Conservation (phyloP, 2,113 vertebrate genomes). For the Ptilonorhynchus violaceus region DNA sequence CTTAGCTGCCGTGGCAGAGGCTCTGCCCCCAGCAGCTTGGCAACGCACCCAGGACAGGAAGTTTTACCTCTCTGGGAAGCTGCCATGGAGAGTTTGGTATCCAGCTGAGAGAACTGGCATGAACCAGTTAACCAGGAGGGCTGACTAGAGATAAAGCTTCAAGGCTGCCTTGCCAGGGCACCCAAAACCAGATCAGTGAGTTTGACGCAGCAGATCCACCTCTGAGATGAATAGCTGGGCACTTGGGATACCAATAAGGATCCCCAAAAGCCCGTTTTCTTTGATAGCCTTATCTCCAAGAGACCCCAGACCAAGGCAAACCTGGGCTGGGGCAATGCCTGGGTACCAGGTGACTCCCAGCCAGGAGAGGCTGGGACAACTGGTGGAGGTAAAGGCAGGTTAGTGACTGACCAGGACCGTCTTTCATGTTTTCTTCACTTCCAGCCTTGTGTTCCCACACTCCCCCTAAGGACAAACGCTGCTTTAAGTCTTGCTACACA, state of each 20-base stretch:
- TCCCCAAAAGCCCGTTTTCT: not conserved
- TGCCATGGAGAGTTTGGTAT: rapidly evolving
- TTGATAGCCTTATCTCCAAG: not conserved
- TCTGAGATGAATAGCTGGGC: not conserved
- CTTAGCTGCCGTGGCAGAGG: rapidly evolving
- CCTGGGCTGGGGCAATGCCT: not conserved
- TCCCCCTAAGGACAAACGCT: not conserved
- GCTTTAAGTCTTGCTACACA: not conserved
- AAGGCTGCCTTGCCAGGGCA: not conserved
- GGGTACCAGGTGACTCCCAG: not conserved
- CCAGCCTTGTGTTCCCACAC: not conserved
- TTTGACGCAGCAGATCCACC: not conserved
- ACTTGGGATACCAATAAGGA: not conserved
- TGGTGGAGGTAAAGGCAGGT: not conserved
- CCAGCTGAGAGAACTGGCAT: not conserved
- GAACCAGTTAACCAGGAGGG: not conserved
- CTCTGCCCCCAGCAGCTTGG: not conserved
- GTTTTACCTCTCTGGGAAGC: not conserved
- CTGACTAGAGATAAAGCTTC: not conserved
- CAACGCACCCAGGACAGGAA: not conserved
- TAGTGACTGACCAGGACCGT: not conserved
- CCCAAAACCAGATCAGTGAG: not conserved
- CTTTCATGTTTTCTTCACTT: not conserved
- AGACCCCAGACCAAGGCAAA: not conserved
- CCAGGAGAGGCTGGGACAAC: not conserved